These are phyloP conservation scores for Campoplex capitator DNA, from an alignment of 2,888 invertebrate species.

Conservation along the genomic window DNA sequence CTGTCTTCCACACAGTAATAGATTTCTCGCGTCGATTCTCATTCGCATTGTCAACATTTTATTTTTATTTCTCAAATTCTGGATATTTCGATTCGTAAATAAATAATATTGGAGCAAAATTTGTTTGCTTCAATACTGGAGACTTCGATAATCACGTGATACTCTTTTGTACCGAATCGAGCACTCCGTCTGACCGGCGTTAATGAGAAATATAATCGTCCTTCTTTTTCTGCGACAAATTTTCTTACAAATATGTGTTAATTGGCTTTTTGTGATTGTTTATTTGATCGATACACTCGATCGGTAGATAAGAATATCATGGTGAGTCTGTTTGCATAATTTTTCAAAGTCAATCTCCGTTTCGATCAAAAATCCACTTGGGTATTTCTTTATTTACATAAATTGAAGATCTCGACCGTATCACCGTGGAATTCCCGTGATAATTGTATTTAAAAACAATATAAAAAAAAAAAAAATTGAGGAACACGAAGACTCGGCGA, in stretches of 20 bases:
- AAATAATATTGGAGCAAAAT: not conserved
- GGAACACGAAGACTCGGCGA: constrained; percentile 8
- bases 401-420: not conserved
- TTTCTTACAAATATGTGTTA: no score
- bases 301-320: not conserved
- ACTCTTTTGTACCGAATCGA: no score
- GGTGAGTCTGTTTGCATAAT: not conserved
- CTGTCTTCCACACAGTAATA: not conserved
- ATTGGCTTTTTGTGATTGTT: not conserved
- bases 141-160: no score
- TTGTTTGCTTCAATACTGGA: no score
- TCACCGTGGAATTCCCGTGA: not conserved
- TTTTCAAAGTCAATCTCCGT: not conserved
- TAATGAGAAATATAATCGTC: no score
- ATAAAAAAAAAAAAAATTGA: not conserved
- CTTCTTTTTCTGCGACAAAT: no score
- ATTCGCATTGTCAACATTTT: not conserved
- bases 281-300: not conserved
- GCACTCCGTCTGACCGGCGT: no score
- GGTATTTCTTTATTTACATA: not conserved
- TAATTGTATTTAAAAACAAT: not conserved
- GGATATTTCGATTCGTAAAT: not conserved
- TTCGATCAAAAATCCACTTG: not conserved
- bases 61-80: not conserved
- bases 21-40: not conserved